Base-by-base conservation (phyloP, 2,797 vertebrate species). In the Neomorphus geoffroyi region DNA sequence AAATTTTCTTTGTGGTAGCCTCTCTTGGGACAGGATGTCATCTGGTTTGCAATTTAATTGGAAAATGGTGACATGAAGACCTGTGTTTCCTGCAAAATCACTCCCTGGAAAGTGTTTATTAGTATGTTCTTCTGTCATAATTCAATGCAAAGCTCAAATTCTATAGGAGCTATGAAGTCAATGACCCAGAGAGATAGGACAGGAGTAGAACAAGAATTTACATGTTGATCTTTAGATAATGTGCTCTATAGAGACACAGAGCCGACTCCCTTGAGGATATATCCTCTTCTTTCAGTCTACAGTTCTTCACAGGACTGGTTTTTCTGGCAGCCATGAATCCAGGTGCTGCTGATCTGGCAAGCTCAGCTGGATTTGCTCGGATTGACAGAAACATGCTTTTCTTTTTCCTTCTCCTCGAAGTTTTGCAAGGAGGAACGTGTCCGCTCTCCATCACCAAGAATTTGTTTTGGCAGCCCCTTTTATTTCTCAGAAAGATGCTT, bases 271-370 rank as follows among this genome's bases (percentile, higher is more conserved):
- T 88, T 39, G 53, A 53, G 94, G 92, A 64, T 65, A 96, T 30
- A 83, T 48, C 71, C 65, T 96, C 81, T 14, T 41, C 91, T 92
- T 85, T 58, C 93, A 80, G 41, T 43, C 58, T 64, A 46, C 65
- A 6, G 28, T 57, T 71, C 94, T 93, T 96, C 88, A 91, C 91
- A 96, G 79, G 60, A 12, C 50, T 92, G 82, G 78, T 96, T 92
- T 91, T 90, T 37, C 92, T 94, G 90, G 78, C 87, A 90, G 54
- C 56, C 6, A 1, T 5, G 39, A 70, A 61, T 94, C 74, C 93
- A 96, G 93, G 94, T 96, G 92, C 94, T 97, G 79, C 94, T 61
- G 78, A 73, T 69, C 91, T 93, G 93, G 93, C 89, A 87, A 28
- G 72, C 62, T 88, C 45, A 37, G 53, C 65, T 53, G 64, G 50